phyloP scores from a whole-genome alignment of 2,888 invertebrate genomes.

The Limenitis camilla region DNA sequence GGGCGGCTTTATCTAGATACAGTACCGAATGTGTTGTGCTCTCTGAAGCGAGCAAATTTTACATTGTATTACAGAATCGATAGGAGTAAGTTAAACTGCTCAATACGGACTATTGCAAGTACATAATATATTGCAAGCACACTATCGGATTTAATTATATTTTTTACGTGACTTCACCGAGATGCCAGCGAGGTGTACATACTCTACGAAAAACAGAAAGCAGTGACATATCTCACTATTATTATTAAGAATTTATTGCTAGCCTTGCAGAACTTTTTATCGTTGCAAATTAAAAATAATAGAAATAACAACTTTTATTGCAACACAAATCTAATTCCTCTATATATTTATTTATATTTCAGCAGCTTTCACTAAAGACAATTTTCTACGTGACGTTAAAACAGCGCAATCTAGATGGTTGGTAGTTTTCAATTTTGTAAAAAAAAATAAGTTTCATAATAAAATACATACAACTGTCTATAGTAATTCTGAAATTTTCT shows the following conservation, averaged over 20 bases:
- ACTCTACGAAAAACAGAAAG: no score
- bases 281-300: no score
- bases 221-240: no score
- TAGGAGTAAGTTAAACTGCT: slow-evolving; percentile 19
- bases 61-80: slow-evolving; percentile 29
- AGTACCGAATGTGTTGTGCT: slow-evolving; percentile 39
- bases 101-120: slow-evolving; percentile 12
- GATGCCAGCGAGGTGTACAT: background rate
- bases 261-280: no score
- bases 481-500: no score
- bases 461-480: no score
- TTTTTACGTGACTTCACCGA: background rate
- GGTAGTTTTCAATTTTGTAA: no score
- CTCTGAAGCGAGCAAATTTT: slow-evolving; percentile 29
- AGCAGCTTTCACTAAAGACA: background rate
- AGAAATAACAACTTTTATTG: no score
- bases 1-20: slow-evolving; percentile 52
- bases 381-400: slow-evolving; percentile 3
- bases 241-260: no score
- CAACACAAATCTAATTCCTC: no score
- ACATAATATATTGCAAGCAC: background rate
- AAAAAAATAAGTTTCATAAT: no score
- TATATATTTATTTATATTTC: no score
- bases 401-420: background rate
- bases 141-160: background rate